phyloP scores from a whole-genome alignment of 2,797 vertebrate genomes.

The Rhinatrema bivittatum region DNA sequence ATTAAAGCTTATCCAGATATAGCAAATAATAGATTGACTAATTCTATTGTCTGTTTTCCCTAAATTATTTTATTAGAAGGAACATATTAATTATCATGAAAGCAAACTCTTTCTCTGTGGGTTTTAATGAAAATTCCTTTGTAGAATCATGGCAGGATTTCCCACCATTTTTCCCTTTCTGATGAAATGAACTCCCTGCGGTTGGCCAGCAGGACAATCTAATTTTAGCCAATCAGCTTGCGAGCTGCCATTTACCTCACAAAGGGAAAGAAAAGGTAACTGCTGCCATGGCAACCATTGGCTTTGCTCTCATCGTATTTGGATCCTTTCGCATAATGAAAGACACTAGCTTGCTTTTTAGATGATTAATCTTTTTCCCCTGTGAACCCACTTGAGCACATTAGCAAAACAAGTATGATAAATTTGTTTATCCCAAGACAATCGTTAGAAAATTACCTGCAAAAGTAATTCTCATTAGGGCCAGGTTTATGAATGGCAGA shows the following conservation, averaged over 20 bases:
- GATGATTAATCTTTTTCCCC: conserved; percentile 78
- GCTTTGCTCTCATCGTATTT: conserved; percentile 52
- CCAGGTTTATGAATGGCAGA: conserved; percentile 47
- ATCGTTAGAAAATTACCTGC: conserved; percentile 78
- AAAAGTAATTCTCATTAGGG: conserved; percentile 66
- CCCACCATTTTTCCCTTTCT: conserved; percentile 52
- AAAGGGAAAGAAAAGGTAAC: conserved; percentile 49
- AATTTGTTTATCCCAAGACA: conserved; percentile 77
- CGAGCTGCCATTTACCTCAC: conserved; percentile 65
- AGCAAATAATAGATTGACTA: conserved; percentile 43
- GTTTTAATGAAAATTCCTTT: conserved; percentile 63
- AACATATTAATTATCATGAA: conserved; percentile 59
- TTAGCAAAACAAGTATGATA: conserved; percentile 69
- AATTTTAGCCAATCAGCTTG: conserved; percentile 68
- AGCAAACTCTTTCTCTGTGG: conserved; percentile 47
- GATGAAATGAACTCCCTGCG: conserved; percentile 61
- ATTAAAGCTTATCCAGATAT: conserved; percentile 43
- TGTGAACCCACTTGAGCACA: conserved; percentile 67
- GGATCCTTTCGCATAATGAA: conserved; percentile 60
- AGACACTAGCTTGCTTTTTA: conserved; percentile 62
- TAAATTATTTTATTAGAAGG: conserved; percentile 58
- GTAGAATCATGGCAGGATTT: conserved; percentile 48
- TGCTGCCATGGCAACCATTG: conserved; percentile 63
- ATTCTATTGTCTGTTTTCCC: conserved; percentile 46
- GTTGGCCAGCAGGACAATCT: conserved; percentile 60